Conservation (phyloP, 2,797 vertebrate species). For the Pipistrellus kuhlii region DNA sequence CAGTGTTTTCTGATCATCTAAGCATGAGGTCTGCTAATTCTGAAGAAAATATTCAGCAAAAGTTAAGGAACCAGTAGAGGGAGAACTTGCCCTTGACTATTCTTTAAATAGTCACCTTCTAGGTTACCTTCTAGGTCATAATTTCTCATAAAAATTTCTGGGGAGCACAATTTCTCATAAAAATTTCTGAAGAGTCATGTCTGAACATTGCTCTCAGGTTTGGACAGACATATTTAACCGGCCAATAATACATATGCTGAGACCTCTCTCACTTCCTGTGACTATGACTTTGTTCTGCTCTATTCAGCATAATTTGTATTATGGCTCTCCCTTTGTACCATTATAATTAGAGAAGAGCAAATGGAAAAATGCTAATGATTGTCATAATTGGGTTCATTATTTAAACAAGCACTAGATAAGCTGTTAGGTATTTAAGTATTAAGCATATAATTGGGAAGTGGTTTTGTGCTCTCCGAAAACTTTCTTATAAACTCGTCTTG, state of each 20-base stretch:
- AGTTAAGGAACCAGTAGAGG: background rate
- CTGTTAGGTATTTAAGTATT: slow-evolving; percentile 70
- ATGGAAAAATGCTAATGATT: slow-evolving; percentile 69
- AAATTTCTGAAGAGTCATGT: background rate
- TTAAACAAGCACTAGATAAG: slow-evolving; percentile 74
- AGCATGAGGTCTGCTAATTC: background rate
- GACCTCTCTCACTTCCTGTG: background rate
- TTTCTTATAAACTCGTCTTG: slow-evolving; percentile 64
- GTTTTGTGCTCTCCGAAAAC: slow-evolving; percentile 67
- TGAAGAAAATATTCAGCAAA: slow-evolving; percentile 8
- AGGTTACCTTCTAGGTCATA: too few relatives aligned
- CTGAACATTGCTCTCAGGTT: slow-evolving; percentile 42
- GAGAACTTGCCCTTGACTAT: slow-evolving; percentile 38
- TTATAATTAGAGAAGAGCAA: slow-evolving; percentile 71
- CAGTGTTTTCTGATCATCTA: background rate
- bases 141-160: too few relatives aligned
- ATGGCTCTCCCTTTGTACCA: background rate
- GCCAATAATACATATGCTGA: background rate
- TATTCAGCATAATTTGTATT: slow-evolving; percentile 53
- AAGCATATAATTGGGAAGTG: slow-evolving; percentile 72
- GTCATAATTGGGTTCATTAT: slow-evolving; percentile 77
- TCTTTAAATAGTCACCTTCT: too few relatives aligned
- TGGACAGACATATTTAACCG: slow-evolving; percentile 30
- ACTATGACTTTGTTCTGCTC: background rate
- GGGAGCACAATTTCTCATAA: slow-evolving; percentile 40